Evolutionary conservation across 2,888 invertebrate species (phyloP).

Genomic region (Ectemnius continuus): DNA sequence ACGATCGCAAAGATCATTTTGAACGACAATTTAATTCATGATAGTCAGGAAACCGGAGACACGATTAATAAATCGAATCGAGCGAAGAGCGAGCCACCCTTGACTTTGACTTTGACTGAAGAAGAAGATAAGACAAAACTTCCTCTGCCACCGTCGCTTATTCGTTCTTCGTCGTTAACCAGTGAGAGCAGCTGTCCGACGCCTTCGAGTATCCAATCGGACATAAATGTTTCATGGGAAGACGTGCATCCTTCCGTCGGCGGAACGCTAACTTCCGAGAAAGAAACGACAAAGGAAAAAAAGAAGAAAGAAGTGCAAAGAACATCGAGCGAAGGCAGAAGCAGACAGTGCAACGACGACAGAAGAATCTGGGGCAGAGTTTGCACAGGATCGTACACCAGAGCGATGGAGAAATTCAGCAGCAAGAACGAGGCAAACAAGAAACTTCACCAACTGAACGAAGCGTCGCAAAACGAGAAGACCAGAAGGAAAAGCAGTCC

Average conservation of each 20-base stretch:
- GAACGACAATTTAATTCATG: constrained; percentile 64
- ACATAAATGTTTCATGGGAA: constrained; percentile 72
- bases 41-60: constrained; percentile 53
- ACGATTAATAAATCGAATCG: constrained; percentile 27
- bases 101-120: constrained; percentile 28
- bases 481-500: constrained; percentile 75
- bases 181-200: constrained; percentile 73
- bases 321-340: constrained; percentile 43
- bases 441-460: constrained; percentile 43
- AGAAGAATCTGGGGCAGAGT: constrained; percentile 75
- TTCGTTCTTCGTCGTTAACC: constrained; percentile 68
- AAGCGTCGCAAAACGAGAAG: constrained; percentile 63
- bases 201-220: constrained; percentile 70
- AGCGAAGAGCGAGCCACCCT: constrained; percentile 55
- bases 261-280: constrained; percentile 59
- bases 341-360: constrained; percentile 62
- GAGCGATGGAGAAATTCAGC: constrained; percentile 78
- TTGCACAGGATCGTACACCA: constrained; percentile 78
- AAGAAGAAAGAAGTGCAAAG: constrained; percentile 44
- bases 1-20: constrained; percentile 73
- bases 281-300: constrained; percentile 47
- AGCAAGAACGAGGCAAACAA: constrained; percentile 60
- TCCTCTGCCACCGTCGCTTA: constrained; percentile 63
- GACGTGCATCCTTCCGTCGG: constrained; percentile 57
- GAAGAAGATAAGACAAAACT: constrained; percentile 57